phyloP scores from a whole-genome alignment of 2,888 invertebrate species.

The Ophonus ardosiacus region DNA sequence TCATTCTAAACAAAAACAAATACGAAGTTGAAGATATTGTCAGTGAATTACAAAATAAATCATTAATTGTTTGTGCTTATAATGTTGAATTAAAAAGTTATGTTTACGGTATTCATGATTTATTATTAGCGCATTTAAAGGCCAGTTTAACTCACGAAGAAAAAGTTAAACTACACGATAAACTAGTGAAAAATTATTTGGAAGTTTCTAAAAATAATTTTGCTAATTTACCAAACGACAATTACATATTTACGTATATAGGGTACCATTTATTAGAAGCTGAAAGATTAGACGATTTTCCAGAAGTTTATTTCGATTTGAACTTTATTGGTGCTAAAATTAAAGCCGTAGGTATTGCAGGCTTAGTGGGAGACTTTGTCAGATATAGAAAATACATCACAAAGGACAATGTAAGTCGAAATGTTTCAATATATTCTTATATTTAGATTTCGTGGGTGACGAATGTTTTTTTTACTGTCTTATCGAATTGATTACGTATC shows the following conservation, averaged over 20 bases:
- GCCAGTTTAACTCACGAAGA: slow-evolving; percentile 75
- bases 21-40: slow-evolving; percentile 81
- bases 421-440: not conserved
- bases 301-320: slow-evolving; percentile 81
- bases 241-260: slow-evolving; percentile 85
- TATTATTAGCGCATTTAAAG: slow-evolving; percentile 82
- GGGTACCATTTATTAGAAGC: slow-evolving; percentile 84
- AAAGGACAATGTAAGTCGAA: slow-evolving; percentile 75
- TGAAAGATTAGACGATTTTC: slow-evolving; percentile 78
- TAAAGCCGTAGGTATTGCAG: slow-evolving; percentile 82
- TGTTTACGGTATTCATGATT: slow-evolving; percentile 85
- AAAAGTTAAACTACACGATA: slow-evolving; percentile 77
- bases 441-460: not conserved
- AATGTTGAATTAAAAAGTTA: slow-evolving; percentile 80
- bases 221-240: slow-evolving; percentile 82
- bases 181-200: slow-evolving; percentile 80
- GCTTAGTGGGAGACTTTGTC: slow-evolving; percentile 82
- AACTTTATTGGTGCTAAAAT: slow-evolving; percentile 85
- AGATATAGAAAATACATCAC: slow-evolving; percentile 81
- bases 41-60: slow-evolving; percentile 82
- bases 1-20: slow-evolving; percentile 76
- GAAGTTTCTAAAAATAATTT: slow-evolving; percentile 76
- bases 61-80: slow-evolving; percentile 81
- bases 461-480: not conserved
- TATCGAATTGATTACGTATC: too few relatives aligned